phyloP scores from a whole-genome alignment of 2,797 vertebrate species.

The Cirrhinus mrigala region DNA sequence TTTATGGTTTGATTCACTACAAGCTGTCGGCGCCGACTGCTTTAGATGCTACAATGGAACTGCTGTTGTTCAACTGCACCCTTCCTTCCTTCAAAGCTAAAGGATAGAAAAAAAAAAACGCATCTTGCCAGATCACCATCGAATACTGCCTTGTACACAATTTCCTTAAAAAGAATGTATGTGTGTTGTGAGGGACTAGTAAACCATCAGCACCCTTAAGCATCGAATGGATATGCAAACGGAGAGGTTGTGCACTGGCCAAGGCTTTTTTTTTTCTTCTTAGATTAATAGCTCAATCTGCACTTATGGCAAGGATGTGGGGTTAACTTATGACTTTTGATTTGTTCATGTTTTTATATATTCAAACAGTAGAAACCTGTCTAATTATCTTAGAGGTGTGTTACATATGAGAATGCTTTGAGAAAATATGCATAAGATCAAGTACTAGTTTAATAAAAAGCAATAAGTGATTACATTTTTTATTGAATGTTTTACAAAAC shows the following conservation, averaged over 20 bases:
- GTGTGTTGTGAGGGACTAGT: conserved; percentile 67
- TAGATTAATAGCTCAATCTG: conserved; percentile 45
- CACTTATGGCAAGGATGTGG: conserved; percentile 69
- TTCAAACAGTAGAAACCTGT: conserved; percentile 74
- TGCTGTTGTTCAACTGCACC: conserved; percentile 57
- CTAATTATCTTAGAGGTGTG: conserved; percentile 77
- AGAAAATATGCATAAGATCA: conserved; percentile 82
- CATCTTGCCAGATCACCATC: conserved; percentile 74
- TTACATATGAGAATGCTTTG: conserved; percentile 78
- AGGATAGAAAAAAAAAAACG: conserved; percentile 50
- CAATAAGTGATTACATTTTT: conserved; percentile 84
- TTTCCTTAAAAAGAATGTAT: conserved; percentile 82
- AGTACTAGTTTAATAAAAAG: conserved; percentile 79
- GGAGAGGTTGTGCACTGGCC: conserved; percentile 53
- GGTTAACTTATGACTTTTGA: conserved; percentile 67
- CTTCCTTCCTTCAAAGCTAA: conserved; percentile 44
- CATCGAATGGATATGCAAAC: conserved; percentile 56
- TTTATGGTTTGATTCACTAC: conserved; percentile 66
- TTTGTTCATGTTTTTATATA: conserved; percentile 70
- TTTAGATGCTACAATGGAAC: conserved; percentile 61
- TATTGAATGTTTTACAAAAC: conserved; percentile 86
- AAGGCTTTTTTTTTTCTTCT: conserved; percentile 55
- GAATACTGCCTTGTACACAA: conserved; percentile 81
- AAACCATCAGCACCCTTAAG: conserved; percentile 68
- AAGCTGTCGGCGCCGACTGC: conserved; percentile 52